phyloP scores from a whole-genome alignment of 2,797 vertebrate genomes.

The Vireo griseus region DNA sequence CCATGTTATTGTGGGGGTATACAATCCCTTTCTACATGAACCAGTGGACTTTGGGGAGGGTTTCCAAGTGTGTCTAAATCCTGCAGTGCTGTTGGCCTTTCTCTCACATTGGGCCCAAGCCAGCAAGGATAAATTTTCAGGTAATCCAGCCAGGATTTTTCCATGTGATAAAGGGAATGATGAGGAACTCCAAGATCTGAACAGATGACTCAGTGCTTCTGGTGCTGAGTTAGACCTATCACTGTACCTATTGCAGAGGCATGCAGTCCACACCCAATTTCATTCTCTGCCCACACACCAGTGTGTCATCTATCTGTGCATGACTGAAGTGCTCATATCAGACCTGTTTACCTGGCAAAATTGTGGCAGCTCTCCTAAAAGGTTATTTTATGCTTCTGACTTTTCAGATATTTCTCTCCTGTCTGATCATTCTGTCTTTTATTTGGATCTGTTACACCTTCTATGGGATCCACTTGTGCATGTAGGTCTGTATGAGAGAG shows the following conservation, averaged over 20 bases:
- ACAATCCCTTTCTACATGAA: background rate
- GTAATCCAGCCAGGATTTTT: conserved; percentile 61
- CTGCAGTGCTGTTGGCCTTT: background rate
- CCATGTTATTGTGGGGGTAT: background rate
- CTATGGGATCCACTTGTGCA: background rate
- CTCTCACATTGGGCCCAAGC: background rate
- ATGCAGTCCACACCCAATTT: conserved; percentile 51
- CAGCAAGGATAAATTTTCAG: background rate
- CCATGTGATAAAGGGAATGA: conserved; percentile 53
- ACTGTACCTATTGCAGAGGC: conserved; percentile 35
- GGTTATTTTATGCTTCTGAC: background rate
- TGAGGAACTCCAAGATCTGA: conserved; percentile 56
- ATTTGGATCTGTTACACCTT: background rate
- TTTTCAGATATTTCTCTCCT: background rate
- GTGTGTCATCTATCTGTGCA: conserved; percentile 32
- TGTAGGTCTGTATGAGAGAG: background rate
- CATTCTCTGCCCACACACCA: conserved; percentile 49
- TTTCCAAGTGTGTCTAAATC: background rate
- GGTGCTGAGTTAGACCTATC: conserved; percentile 45
- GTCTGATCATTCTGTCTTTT: background rate
- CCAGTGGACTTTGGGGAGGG: background rate
- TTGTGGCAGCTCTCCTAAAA: background rate
- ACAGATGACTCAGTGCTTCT: conserved; percentile 56
- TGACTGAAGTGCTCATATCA: conserved; percentile 24
- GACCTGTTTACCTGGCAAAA: background rate